Evolutionary conservation across 2,888 invertebrate species (phyloP).

Genomic region (Villa cingulata): DNA sequence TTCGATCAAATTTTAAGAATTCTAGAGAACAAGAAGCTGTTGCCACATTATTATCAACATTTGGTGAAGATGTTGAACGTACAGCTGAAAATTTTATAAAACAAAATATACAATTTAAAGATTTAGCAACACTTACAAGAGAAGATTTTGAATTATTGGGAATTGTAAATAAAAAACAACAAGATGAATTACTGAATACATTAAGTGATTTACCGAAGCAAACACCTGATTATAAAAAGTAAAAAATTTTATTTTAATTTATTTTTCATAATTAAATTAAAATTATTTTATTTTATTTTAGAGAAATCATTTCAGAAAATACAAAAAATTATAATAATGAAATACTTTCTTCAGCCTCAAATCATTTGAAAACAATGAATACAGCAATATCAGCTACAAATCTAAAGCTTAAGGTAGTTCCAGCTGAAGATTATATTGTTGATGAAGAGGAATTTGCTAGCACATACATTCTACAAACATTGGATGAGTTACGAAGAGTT

Average conservation of each 20-base stretch:
- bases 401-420: constrained; percentile 27
- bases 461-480: constrained; percentile 28
- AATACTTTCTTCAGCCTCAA: constrained; percentile 23
- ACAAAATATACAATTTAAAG: constrained; percentile 24
- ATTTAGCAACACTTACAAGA: constrained; percentile 24
- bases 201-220: constrained; percentile 27
- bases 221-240: constrained; percentile 24
- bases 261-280: not conserved
- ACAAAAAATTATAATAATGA: constrained; percentile 23
- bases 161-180: constrained; percentile 18
- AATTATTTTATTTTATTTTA: constrained; percentile 4
- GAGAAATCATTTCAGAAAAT: constrained; percentile 19
- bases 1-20: too few species aligned
- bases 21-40: constrained; percentile 8
- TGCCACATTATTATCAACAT: constrained; percentile 7
- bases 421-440: constrained; percentile 28
- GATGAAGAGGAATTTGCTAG: constrained; percentile 33
- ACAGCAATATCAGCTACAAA: constrained; percentile 27
- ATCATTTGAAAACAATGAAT: constrained; percentile 25
- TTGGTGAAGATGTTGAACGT: constrained; percentile 5
- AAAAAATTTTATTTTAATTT: not conserved
- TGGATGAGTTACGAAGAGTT: constrained; percentile 24
- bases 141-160: constrained; percentile 27
- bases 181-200: constrained; percentile 21
- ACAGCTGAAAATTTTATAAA: constrained; percentile 21